phyloP scores from a whole-genome alignment of 2,888 invertebrate genomes.

The Phorcus lineatus region DNA sequence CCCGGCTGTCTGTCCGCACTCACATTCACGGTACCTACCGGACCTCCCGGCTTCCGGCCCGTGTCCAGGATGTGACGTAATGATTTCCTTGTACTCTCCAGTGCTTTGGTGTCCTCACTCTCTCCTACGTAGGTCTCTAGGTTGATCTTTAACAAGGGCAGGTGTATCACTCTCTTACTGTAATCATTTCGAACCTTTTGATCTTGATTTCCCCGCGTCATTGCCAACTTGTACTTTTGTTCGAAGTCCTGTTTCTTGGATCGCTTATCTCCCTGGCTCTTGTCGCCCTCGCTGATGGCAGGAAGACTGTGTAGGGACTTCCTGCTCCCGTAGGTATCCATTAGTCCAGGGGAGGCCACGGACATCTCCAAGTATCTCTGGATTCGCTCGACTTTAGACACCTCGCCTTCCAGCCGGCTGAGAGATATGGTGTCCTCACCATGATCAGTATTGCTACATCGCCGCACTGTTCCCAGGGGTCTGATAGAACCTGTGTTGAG shows the following conservation, averaged over 20 bases:
- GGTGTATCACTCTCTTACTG: conserved; percentile 13
- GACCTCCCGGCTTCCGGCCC: background rate
- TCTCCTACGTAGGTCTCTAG: conserved; percentile 5
- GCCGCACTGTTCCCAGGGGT: conserved; percentile 12
- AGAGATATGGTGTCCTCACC: background rate
- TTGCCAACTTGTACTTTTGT: conserved; percentile 10
- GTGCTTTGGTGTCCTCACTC: background rate
- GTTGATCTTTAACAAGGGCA: conserved; percentile 12
- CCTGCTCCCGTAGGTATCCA: background rate
- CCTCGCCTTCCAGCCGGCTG: background rate
- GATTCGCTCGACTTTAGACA: conserved; percentile 2
- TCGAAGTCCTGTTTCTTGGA: conserved; percentile 5
- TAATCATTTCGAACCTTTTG: background rate
- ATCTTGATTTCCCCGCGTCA: background rate
- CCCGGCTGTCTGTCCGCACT: background rate
- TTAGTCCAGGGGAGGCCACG: background rate
- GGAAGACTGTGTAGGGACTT: background rate
- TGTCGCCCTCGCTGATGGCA: background rate
- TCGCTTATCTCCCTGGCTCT: background rate
- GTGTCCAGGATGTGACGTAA: background rate
- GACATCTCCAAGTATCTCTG: conserved; percentile 14
- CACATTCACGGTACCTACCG: background rate
- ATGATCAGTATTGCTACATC: background rate
- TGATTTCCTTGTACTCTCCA: conserved; percentile 17
- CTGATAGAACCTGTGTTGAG: background rate